Evolutionary conservation across 2,888 invertebrate species (phyloP), one percentile per base, ranked within the genome.

Genomic region (Halictus quadricinctus): DNA sequence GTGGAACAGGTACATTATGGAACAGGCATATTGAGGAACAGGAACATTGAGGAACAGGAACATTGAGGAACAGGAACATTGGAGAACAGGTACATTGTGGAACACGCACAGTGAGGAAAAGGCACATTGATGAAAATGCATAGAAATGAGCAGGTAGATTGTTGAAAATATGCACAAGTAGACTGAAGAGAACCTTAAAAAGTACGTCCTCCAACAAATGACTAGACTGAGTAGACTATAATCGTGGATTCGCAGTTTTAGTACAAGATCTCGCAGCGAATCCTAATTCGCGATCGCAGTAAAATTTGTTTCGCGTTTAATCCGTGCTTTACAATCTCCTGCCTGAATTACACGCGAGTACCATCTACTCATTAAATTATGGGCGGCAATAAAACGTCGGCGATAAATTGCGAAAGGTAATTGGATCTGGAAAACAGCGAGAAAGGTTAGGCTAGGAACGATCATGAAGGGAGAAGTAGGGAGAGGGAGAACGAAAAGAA

Each of bases 291-390:
- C 66, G 36, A 36, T 13, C 66, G 66, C 8, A 36, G 2, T 66
- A 66, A 66, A 66, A 36, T 66, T 66, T 36, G 66, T 66, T 66
- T 36, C 36, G 18, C 29, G 36, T 8, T 15, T 66, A 66, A 36
- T 36, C 36, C 18, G 66, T 7, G 18, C 18, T 25, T 60, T 25
- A 15, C 15, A 60, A 25, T 60, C 60, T 18, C 29, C 29, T 29
- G 29, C 66, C 29, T 66, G 36, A 66, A 66, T 66, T 66, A 36
- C 66, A 54, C 36, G 36, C 29, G 29, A 18, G 36, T 15, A 36
- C 29, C 66, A 29, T 66, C 66, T 29, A 36, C 29, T 66, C 66
- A 66, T 36, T 66, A 66, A 66, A 66, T 66, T 66, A 66, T 29
- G 29, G 66, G 1, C 66, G 29, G 36, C 29, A 66, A 66, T 66